Evolutionary conservation across 1,140 invertebrate species (phyloP), one percentile per base, ranked within the genome.

Genomic region (Oedothorax gibbosus): DNA sequence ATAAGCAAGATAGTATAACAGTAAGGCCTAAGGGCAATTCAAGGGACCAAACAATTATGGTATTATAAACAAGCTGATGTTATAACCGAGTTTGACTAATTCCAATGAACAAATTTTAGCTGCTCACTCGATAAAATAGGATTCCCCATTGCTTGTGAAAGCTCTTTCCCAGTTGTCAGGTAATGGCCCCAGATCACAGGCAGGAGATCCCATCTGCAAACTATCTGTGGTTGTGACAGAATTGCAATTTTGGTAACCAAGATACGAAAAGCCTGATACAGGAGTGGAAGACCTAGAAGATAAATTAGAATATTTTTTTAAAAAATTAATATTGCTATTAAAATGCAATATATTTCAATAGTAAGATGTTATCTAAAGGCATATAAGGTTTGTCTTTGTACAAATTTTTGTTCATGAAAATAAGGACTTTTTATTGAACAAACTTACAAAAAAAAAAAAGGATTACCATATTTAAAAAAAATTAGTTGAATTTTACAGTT

Each of bases 151-250:
- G 85, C 98, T 97, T 9, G 98, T 98, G 88, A 95, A 98, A 18
- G 97, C 97, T 89, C 98, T 97, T 90, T 99, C 97, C 98, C 98
- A 99, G 91, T 98, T 98, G 10, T 93, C 92, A 71, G 98, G 98
- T 77, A 99, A 90, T 7, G 97, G 96, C 53, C 98, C 97, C 14
- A 98, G 90, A 87, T 95, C 93, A 88, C 84, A 77, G 12, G 49
- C n/a, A 20, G 83, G 12, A 65, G 64, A 64, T 66, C 71, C 62
- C 35, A 20, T 75, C 14, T 84, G 71, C 15, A 84, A 62, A 50
- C 81, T 84, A 49, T 84, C 81, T 49, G 72, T 76, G 8, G 81
- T 75, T 35, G 81, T 68, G 12, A 76, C 69, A 15, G 81, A 84
- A 64, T 84, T 84, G 56, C 81, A 84, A 18, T 84, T 84, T 66